Evolutionary conservation across 2,888 invertebrate species (phyloP), one percentile per base, ranked within the genome.

Genomic region (Mycalesis mineus): DNA sequence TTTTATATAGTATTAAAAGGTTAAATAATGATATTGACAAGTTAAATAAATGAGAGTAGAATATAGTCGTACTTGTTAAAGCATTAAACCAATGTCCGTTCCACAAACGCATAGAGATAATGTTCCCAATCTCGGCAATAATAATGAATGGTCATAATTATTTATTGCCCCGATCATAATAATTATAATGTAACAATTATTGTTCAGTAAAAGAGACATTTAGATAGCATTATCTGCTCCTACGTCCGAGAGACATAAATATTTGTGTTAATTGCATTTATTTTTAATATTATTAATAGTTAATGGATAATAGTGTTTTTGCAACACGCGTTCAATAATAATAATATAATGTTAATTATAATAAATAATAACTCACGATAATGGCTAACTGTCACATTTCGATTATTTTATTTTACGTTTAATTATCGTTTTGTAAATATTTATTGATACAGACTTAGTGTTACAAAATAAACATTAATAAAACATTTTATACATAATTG

Each of bases 181-280:
- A 84, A 88, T 88, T 85, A 82, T 84, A 86, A 75, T 86, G 83
- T 87, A 78, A 85, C 83, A 84, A 83, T 87, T 75, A 88, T 82
- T 82, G 82, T 82, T 78, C 75, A 77, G 78, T 83, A 79, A 83
- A 74, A 68, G 71, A 73, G 70, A 77, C 84, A 78, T 85, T 84
- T 75, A 83, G 88, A 88, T 88, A 85, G 61, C 52, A n/a, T 51
- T 65, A 65, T 65, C 69, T 11, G 4, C 13, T 8, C 33, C 29
- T 57, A 60, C 53, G 55, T 60, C 29, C 15, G 36, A 56, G 50
- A 55, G 44, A 57, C 57, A 45, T 58, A 55, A 55, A 61, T 56
- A 54, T 58, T 58, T 61, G 56, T 50, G 36, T 57, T 61, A 53
- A 58, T 61, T 61, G 41, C 49, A 56, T 53, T 49, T 59, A 45